A percentile compares a stretch with the other conserved stretches of the same genome.
These are phyloP conservation scores for Oxyruncus cristatus DNA, from an alignment of 2,113 vertebrate species.

Conservation along the genomic window DNA sequence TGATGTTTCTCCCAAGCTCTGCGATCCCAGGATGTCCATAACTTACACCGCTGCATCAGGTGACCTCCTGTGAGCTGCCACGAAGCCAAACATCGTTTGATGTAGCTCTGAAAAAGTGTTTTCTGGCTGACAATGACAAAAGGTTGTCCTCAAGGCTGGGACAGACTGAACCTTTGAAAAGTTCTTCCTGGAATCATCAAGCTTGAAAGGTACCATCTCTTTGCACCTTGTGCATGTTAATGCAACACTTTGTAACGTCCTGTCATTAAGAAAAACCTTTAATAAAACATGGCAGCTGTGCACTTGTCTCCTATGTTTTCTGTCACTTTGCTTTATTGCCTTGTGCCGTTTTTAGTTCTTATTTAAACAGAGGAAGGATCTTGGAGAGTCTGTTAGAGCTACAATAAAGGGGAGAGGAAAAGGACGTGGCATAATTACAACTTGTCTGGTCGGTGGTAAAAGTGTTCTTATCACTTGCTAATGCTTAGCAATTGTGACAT, in stretches of 20 bases:
- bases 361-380: slow-evolving; percentile 6
- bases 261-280: background rate
- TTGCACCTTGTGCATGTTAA: background rate
- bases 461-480: slow-evolving; percentile 41
- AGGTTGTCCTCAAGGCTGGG: fast-evolving
- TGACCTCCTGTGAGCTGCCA: background rate
- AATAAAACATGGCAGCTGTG: background rate
- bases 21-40: fast-evolving
- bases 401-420: background rate
- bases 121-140: background rate
- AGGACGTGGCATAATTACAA: background rate
- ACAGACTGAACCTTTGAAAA: background rate
- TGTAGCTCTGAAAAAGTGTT: background rate
- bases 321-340: slow-evolving; percentile 15
- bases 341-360: slow-evolving; percentile 11
- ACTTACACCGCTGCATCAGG: background rate
- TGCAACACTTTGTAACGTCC: background rate
- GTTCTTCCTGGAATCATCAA: background rate
- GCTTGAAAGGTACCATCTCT: background rate
- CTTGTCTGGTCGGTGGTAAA: slow-evolving; percentile 3
- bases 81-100: background rate
- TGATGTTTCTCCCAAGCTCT: background rate
- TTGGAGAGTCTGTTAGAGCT: background rate
- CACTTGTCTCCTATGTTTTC: background rate
- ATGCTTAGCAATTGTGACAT: slow-evolving; percentile 41